These are phyloP conservation scores for Solea senegalensis DNA, from an alignment of 2,113 vertebrate species.

Conservation along the genomic window DNA sequence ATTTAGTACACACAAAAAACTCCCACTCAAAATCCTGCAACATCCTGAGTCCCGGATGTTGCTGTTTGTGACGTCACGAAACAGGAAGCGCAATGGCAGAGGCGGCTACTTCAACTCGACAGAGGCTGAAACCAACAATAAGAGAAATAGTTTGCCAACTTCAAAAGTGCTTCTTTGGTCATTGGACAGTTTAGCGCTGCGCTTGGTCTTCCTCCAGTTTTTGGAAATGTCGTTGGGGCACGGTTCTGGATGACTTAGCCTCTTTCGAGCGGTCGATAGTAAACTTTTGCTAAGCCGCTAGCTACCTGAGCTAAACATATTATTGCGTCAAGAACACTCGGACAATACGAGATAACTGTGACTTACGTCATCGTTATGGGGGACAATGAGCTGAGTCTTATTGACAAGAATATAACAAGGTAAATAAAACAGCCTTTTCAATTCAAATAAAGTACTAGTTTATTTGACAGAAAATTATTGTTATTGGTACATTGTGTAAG, in stretches of 20 bases:
- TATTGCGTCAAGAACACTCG: not conserved
- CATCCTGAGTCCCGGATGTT: conserved; percentile 52
- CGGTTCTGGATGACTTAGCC: not conserved
- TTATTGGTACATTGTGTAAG: no score
- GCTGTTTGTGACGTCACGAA: conserved; percentile 43
- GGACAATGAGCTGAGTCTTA: conserved; percentile 80
- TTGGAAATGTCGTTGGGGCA: not conserved
- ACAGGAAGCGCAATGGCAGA: conserved; percentile 58
- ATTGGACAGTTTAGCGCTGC: not conserved
- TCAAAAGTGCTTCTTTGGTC: not conserved
- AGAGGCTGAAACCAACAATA: conserved; percentile 8
- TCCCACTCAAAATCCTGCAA: not conserved
- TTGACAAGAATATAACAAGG: conserved; percentile 82
- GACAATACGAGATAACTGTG: not conserved
- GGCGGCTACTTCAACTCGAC: conserved; percentile 69
- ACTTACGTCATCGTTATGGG: conserved; percentile 54
- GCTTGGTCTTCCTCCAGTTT: not conserved
- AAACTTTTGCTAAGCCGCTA: conserved; percentile 28
- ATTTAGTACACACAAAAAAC: not conserved
- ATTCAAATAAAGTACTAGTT: not conserved
- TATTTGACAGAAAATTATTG: no score
- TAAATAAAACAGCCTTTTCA: conserved; percentile 43
- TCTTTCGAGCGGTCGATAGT: not conserved
- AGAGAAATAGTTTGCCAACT: not conserved
- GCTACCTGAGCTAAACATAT: not conserved